Evolutionary conservation across 2,113 vertebrate species (phyloP).

Genomic region (Chionodraco myersi): DNA sequence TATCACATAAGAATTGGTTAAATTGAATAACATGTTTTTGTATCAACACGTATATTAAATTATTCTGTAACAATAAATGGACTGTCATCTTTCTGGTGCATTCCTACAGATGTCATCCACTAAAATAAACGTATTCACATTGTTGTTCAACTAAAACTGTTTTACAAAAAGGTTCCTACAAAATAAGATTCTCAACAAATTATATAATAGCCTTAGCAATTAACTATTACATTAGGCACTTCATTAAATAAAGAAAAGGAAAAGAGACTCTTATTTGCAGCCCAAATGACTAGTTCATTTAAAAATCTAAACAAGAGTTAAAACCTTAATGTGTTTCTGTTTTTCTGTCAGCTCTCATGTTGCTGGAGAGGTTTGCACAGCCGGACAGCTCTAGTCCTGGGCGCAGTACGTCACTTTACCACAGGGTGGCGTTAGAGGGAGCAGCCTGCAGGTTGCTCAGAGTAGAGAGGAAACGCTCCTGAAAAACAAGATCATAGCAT

Average conservation of each 20-base stretch:
- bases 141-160: neutral
- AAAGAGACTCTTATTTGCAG: neutral
- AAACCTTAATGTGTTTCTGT: constrained; percentile 17
- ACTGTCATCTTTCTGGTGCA: neutral
- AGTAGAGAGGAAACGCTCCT: constrained; percentile 72
- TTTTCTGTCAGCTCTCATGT: neutral
- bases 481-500: constrained; percentile 21
- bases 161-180: constrained; percentile 1
- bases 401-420: constrained; percentile 1
- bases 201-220: neutral
- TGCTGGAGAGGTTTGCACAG: constrained; percentile 10
- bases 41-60: neutral
- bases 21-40: neutral
- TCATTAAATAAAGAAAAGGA: constrained; percentile 21
- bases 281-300: neutral
- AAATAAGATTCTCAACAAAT: constrained; percentile 7
- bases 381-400: neutral
- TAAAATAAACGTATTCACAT: neutral
- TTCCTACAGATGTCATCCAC: neutral
- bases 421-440: neutral
- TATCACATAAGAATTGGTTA: neutral
- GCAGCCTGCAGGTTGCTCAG: constrained; percentile 40
- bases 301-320: constrained; percentile 2
- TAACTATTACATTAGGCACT: neutral
- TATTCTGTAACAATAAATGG: constrained; percentile 5